Percentiles rank a stretch among this genome's conserved stretches.
These are phyloP conservation scores for Tuberolachnus salignus DNA, from an alignment of 2,888 invertebrate species.

Conservation along the genomic window DNA sequence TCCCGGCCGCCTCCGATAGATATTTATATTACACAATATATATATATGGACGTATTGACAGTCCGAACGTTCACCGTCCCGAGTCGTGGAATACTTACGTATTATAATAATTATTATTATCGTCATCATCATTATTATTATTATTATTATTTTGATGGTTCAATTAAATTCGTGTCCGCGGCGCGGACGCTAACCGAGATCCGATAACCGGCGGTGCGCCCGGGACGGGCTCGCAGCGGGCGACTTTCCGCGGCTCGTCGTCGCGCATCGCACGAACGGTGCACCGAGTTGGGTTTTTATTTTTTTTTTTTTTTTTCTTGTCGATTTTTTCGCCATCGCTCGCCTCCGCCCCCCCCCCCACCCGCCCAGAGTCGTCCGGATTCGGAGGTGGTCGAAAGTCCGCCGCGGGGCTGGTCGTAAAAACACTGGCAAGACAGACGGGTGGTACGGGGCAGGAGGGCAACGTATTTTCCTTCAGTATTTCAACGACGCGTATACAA, in stretches of 20 bases:
- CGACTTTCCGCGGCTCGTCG: slow-evolving; percentile 44
- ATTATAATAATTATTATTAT: not conserved
- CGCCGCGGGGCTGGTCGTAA: no score
- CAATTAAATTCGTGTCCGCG: slow-evolving; percentile 44
- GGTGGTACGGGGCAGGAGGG: no score
- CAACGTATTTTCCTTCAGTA: no score
- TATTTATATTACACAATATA: not conserved
- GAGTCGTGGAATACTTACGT: not conserved
- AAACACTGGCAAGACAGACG: no score
- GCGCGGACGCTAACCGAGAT: not conserved
- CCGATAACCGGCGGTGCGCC: slow-evolving; percentile 13
- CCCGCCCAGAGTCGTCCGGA: not conserved
- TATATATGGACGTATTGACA: not conserved
- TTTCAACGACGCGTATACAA: no score
- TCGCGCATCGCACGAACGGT: not conserved
- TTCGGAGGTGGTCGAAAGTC: not conserved
- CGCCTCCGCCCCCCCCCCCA: not conserved
- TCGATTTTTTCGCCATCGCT: no score
- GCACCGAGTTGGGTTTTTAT: not conserved
- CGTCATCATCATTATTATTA: not conserved
- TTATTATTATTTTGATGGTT: slow-evolving; percentile 35
- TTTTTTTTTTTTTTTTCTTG: no score
- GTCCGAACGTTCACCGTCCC: not conserved
- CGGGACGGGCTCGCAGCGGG: slow-evolving; percentile 34
- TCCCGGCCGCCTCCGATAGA: not conserved